Conservation (phyloP, 2,113 vertebrate genomes). For the Aviceda subcristata region DNA sequence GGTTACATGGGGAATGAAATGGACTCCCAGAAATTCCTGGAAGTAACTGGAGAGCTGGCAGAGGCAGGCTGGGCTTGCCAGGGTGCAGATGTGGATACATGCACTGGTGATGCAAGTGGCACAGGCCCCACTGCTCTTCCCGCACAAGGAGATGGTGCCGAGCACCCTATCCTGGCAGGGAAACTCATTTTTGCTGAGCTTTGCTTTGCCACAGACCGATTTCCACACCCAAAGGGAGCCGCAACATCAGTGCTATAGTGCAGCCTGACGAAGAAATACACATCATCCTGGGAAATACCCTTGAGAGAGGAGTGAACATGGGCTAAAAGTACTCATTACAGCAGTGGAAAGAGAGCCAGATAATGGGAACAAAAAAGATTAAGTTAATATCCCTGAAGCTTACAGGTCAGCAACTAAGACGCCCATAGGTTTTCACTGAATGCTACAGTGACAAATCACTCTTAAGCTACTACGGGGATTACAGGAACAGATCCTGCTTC, state of each 20-base stretch:
- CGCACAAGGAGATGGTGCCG: fast-evolving
- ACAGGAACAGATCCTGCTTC: not conserved
- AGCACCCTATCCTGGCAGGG: not conserved
- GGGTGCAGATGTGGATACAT: not conserved
- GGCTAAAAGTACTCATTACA: not conserved
- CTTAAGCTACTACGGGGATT: not conserved
- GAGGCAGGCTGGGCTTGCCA: not conserved
- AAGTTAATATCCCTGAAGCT: not conserved
- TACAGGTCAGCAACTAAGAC: not conserved
- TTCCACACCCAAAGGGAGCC: not conserved
- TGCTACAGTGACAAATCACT: not conserved
- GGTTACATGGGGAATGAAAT: not conserved
- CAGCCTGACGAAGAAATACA: not conserved
- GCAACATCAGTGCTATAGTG: not conserved
- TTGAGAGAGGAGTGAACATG: not conserved
- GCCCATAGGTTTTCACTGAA: not conserved
- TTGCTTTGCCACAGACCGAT: not conserved
- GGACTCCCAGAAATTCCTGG: not conserved
- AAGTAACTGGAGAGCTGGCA: not conserved
- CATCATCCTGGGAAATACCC: not conserved
- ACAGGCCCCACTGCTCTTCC: not conserved
- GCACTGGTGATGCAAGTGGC: no score
- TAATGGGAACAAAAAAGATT: not conserved
- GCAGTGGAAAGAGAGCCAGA: fast-evolving
- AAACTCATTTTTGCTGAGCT: not conserved